A percentile compares a stretch with the other conserved stretches of the same genome.
These are phyloP conservation scores for Andrena praecox DNA, from an alignment of 2,888 invertebrate species.

Conservation along the genomic window DNA sequence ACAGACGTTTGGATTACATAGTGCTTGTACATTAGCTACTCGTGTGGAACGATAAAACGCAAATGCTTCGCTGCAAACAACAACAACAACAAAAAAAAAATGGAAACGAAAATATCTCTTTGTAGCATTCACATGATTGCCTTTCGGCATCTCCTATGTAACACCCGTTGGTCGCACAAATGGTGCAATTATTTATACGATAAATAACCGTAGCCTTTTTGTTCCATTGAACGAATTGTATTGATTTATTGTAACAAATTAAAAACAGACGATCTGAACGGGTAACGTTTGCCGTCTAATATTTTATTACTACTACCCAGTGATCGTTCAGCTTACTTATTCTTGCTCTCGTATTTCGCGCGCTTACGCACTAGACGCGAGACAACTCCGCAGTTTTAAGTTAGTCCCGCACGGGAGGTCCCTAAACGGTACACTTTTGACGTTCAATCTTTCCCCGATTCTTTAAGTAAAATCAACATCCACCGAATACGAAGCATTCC, in stretches of 20 bases:
- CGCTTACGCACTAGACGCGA: not conserved
- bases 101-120: conserved; percentile 60
- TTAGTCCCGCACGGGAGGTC: not conserved
- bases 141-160: conserved; percentile 57
- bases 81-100: not conserved
- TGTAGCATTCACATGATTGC: conserved; percentile 62
- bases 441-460: not conserved
- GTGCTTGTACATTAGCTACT: conserved; percentile 77
- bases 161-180: conserved; percentile 60
- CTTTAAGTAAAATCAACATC: not conserved
- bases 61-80: conserved; percentile 73
- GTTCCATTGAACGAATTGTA: conserved; percentile 65
- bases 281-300: conserved; percentile 39
- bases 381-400: not conserved
- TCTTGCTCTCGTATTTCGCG: conserved; percentile 23
- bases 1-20: conserved; percentile 68
- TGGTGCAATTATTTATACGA: conserved; percentile 64
- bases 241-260: conserved; percentile 61
- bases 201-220: conserved; percentile 54
- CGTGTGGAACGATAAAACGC: conserved; percentile 68
- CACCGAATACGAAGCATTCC: not conserved
- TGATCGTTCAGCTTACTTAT: conserved; percentile 19
- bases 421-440: too few species aligned
- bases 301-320: conserved; percentile 32
- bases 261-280: conserved; percentile 59